Conservation (phyloP, 2,113 vertebrate species). For the Alouatta palliata region DNA sequence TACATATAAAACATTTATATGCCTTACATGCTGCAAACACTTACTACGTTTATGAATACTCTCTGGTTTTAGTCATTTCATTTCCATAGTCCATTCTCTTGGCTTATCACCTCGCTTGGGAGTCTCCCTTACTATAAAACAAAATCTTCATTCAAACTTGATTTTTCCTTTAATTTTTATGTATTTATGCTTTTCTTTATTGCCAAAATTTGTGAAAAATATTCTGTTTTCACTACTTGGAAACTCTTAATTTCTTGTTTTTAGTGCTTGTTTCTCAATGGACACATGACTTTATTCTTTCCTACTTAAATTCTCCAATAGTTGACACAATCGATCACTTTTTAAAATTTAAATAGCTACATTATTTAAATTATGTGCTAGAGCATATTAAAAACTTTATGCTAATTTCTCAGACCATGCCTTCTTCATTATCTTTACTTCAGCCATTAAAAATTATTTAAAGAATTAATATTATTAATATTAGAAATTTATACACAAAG, state of each 20-base stretch:
- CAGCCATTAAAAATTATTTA: neutral
- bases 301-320: neutral
- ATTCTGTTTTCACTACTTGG: neutral
- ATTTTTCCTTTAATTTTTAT: neutral
- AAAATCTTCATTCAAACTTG: neutral
- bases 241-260: neutral
- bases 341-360: neutral
- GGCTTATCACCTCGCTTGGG: neutral
- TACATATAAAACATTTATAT: neutral
- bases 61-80: neutral
- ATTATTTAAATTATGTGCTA: neutral
- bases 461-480: neutral
- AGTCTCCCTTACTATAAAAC: neutral
- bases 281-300: neutral
- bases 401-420: neutral
- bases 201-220: neutral
- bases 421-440: neutral
- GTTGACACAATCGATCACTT: neutral
- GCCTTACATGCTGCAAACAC: neutral
- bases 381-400: neutral
- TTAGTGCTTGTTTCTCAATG: neutral
- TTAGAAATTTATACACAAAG: neutral
- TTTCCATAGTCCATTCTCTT: neutral
- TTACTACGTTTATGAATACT: neutral
- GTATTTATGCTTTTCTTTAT: neutral